phyloP scores from a whole-genome alignment of 2,797 vertebrate species.

The Phalanger gymnotis region DNA sequence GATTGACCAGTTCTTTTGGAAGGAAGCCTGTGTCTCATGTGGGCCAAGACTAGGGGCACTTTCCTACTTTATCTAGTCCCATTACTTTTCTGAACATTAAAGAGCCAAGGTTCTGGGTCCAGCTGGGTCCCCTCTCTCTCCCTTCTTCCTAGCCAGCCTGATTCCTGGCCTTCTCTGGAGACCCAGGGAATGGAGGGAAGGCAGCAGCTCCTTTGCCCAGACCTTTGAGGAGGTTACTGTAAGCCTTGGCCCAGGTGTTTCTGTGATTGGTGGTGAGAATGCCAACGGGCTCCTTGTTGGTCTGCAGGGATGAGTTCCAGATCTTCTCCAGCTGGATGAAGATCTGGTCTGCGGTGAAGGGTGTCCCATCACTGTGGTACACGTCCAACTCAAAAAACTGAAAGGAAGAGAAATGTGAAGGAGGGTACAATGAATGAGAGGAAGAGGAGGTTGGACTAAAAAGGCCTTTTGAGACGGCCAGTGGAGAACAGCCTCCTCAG shows the following conservation, averaged over 20 bases:
- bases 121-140: background rate
- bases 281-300: slow-evolving; percentile 97
- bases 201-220: background rate
- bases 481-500: background rate
- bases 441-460: background rate
- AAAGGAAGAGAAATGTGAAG: background rate
- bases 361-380: slow-evolving; percentile 94
- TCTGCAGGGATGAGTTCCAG: slow-evolving; percentile 97
- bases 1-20: background rate
- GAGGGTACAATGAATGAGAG: background rate
- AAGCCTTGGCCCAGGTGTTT: slow-evolving; percentile 98
- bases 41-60: background rate
- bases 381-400: slow-evolving; percentile 97
- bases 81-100: background rate
- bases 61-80: background rate
- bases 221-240: slow-evolving; percentile 97
- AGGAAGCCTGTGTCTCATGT: background rate
- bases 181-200: background rate
- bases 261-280: slow-evolving; percentile 97
- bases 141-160: background rate
- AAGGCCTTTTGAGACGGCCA: background rate
- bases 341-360: slow-evolving; percentile 93
- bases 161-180: background rate
- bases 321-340: slow-evolving; percentile 97
- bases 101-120: background rate